These are phyloP conservation scores for Subanguina moxae DNA, from an alignment of 1,140 invertebrate species.

Conservation along the genomic window DNA sequence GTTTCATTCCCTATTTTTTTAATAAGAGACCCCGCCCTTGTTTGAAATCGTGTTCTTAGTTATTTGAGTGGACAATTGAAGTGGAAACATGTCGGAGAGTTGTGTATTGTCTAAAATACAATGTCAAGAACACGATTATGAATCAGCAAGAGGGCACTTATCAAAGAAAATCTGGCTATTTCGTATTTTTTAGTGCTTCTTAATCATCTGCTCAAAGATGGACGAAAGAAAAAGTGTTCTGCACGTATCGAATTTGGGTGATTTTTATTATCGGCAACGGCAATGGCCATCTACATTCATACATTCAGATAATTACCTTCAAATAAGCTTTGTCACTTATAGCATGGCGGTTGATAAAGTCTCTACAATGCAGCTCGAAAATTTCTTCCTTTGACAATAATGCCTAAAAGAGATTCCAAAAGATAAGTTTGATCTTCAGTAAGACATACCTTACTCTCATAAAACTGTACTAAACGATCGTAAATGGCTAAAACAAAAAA, in stretches of 20 bases:
- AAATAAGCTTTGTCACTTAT: slow-evolving; percentile 52
- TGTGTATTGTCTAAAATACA: too few relatives aligned
- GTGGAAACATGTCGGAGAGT: too few relatives aligned
- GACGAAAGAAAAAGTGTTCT: slow-evolving; percentile 7
- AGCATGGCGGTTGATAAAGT: slow-evolving; percentile 58
- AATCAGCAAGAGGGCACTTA: too few relatives aligned
- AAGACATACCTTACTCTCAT: slow-evolving; percentile 35
- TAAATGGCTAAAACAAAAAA: slow-evolving; percentile 50
- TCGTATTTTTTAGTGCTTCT: neutral
- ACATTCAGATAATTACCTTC: slow-evolving; percentile 35
- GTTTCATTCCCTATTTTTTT: too few relatives aligned
- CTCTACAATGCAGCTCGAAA: slow-evolving; percentile 57
- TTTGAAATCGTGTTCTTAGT: too few relatives aligned
- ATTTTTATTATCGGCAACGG: neutral
- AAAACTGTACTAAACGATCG: slow-evolving; percentile 41
- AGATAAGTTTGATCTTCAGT: neutral
- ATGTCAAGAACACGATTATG: too few relatives aligned
- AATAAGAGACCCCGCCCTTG: too few relatives aligned
- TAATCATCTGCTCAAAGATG: neutral
- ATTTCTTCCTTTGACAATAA: slow-evolving; percentile 45
- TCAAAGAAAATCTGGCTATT: too few relatives aligned
- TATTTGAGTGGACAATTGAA: too few relatives aligned
- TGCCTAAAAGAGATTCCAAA: slow-evolving; percentile 5
- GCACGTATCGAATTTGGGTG: neutral
- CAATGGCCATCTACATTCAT: too few relatives aligned